These are phyloP conservation scores for Arctopsyche grandis DNA, from an alignment of 1,140 invertebrate species.

Conservation along the genomic window DNA sequence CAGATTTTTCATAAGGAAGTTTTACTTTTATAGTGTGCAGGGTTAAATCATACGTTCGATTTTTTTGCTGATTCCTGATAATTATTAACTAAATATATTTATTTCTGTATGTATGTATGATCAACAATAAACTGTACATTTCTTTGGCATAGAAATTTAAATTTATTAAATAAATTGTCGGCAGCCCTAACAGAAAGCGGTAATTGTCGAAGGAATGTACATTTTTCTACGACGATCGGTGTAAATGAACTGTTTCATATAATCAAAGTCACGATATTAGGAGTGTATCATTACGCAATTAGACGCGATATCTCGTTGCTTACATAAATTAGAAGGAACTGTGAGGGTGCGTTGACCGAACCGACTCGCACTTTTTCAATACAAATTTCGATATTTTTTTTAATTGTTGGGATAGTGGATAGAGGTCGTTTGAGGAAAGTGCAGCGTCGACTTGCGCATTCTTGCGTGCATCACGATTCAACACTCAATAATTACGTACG, in stretches of 20 bases:
- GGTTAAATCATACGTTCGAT: too few relatives aligned
- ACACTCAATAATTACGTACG: slow-evolving; percentile 46
- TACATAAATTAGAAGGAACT: slow-evolving; percentile 27
- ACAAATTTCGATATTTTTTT: background rate
- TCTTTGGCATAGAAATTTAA: too few relatives aligned
- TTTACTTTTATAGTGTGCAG: too few relatives aligned
- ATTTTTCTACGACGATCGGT: slow-evolving; percentile 44
- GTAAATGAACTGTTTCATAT: slow-evolving; percentile 47
- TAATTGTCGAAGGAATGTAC: slow-evolving; percentile 39
- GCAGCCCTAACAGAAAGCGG: background rate
- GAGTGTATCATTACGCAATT: slow-evolving; percentile 47
- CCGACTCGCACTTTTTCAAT: background rate
- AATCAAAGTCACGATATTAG: slow-evolving; percentile 47
- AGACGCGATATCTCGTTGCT: slow-evolving; percentile 31
- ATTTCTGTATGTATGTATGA: too few relatives aligned
- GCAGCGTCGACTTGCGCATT: slow-evolving; percentile 39
- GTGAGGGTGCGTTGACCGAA: background rate
- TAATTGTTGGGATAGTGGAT: background rate
- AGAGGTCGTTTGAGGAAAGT: background rate
- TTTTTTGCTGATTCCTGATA: too few relatives aligned
- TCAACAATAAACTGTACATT: too few relatives aligned
- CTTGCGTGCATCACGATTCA: slow-evolving; percentile 46
- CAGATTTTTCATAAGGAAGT: too few relatives aligned
- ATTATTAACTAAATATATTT: too few relatives aligned
- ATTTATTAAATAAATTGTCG: background rate